Evolutionary conservation across 2,113 vertebrate genomes (phyloP).

Genomic region (Oxygymnocypris stewartii): DNA sequence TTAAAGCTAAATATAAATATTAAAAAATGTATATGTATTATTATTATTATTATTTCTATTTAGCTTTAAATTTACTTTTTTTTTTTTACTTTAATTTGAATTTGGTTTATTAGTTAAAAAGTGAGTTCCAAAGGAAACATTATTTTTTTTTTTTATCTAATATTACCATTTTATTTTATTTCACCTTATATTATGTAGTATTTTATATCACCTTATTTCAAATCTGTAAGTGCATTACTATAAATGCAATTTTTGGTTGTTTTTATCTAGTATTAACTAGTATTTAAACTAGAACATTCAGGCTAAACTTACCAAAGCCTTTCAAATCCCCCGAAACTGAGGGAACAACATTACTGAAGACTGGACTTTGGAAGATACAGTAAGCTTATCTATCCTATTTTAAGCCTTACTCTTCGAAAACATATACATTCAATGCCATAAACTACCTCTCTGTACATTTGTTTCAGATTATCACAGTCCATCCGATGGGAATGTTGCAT

Average conservation of each 20-base stretch:
- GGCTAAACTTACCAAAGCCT: conserved; percentile 20
- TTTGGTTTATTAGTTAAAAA: too few relatives aligned
- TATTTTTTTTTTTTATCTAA: too few relatives aligned
- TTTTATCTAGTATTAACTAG: background rate
- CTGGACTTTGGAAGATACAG: background rate
- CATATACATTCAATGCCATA: conserved; percentile 10
- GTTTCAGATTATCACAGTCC: background rate
- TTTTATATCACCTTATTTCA: background rate
- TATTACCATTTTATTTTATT: too few relatives aligned
- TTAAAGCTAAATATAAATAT: too few relatives aligned
- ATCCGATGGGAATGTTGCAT: conserved; percentile 31
- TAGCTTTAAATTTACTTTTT: too few relatives aligned
- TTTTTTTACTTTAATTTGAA: too few relatives aligned
- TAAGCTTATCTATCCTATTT: conserved; percentile 5
- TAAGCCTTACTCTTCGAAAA: conserved; percentile 17
- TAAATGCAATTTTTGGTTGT: background rate
- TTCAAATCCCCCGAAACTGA: background rate
- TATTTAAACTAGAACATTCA: background rate
- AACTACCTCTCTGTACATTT: conserved; percentile 26
- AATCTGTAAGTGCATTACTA: background rate
- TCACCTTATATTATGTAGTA: too few relatives aligned
- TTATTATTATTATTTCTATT: too few relatives aligned
- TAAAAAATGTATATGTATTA: too few relatives aligned
- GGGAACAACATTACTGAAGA: background rate
- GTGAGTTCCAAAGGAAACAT: too few relatives aligned